Base-by-base conservation (phyloP, 1,140 invertebrate species). In the Penaeus indicus region DNA sequence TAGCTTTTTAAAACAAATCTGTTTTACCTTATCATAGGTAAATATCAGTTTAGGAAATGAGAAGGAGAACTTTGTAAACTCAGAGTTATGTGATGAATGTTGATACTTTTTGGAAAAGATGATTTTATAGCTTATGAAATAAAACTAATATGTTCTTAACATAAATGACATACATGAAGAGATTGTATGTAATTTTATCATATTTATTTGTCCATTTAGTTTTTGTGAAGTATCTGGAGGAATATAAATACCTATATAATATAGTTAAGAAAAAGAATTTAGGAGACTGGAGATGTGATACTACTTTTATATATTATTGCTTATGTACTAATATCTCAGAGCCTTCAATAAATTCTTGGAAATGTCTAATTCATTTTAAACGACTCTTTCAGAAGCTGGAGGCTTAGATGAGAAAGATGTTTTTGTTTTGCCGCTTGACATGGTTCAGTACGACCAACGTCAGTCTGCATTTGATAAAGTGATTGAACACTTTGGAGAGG, bases 401-500 rank as follows among this genome's bases (percentile, higher is more conserved):
- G 91, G 93, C 32, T 92, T 96, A 22, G 93, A 93, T 25, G 93
- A 94, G 3, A 93, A 94, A 54, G 95, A 97, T 92, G 93, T 97
- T 21, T 92, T 96, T 13, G 93, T 97, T 10, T 90, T 97, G 19
- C 94, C 94, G n/a, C 93, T 97, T 92, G 96, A 97, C 93, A 92
- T 97, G 77, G 93, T 94, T 22, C 92, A 96, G 42, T 92, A 95
- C 32, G 93, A 94, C 1, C 92, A 92, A 54, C 97, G 97, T 91
- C 92, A 95, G 92, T 88, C 93, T 63, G 93, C 94, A 61, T 95
- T 97, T 64, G 92, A 95, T 62, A 92, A 94, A 86, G 95, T 97
- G 2, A 91, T 97, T 0, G 91, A 94, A n/a, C 94, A 96, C 92
- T 97, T 97, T 93, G 95, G 95, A 84, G 93, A 94, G 91, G 95